Evolutionary conservation across 92 coral and sea anemone species (phyloP).

Genomic region (Epizoanthus ramosus): DNA sequence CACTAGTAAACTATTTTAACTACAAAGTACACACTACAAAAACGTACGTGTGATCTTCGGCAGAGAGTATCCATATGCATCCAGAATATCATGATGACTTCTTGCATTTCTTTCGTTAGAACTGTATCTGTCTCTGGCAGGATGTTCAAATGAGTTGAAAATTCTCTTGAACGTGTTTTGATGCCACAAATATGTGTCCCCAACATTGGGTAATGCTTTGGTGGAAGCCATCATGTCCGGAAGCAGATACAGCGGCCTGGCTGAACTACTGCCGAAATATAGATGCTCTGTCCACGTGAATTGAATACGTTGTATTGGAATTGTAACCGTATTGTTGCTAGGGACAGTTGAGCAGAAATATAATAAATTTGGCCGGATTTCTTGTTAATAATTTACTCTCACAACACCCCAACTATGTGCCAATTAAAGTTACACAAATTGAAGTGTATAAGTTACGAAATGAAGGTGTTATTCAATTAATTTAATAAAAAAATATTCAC

Average conservation of each 20-base stretch:
- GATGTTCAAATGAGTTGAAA: constrained; percentile 65
- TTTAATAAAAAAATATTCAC: too few species aligned
- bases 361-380: background rate
- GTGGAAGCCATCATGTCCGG: background rate
- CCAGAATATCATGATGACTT: constrained; percentile 15
- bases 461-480: too few species aligned
- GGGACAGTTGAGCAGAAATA: constrained; percentile 7
- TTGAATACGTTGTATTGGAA: background rate
- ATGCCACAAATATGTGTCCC: constrained; percentile 5
- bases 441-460: too few species aligned
- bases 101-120: background rate
- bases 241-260: background rate
- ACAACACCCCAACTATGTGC: background rate
- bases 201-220: background rate
- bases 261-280: background rate
- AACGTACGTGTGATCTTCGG: constrained; percentile 20
- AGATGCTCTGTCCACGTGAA: background rate
- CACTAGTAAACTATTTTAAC: background rate
- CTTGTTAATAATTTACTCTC: constrained; percentile 20
- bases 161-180: constrained; percentile 74
- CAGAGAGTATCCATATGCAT: constrained; percentile 10
- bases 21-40: background rate
- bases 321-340: constrained; percentile 19
- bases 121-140: constrained; percentile 32
- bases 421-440: too few species aligned